Percentiles rank a stretch among this genome's conserved stretches.
Evolutionary conservation across 1,140 invertebrate species (phyloP).

Genomic region (Drosophila pseudoananassae): DNA sequence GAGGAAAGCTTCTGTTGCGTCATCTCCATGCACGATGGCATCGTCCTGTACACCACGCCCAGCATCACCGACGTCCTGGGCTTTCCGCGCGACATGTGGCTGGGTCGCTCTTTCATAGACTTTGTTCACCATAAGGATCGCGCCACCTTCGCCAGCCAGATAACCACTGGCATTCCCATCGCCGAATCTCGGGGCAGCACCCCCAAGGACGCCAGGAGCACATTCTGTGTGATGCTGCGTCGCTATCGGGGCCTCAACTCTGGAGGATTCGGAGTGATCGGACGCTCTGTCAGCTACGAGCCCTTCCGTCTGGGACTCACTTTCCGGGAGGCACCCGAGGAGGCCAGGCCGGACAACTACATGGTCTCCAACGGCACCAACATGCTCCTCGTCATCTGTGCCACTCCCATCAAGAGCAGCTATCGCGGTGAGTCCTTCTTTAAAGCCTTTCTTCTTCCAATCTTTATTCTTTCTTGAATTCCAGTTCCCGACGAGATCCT

Average conservation of each 20-base stretch:
- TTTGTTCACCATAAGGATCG: slow-evolving; percentile 92
- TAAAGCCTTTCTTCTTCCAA: not conserved
- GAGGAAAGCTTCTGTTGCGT: slow-evolving; percentile 91
- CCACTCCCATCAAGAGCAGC: slow-evolving; percentile 89
- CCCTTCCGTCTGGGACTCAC: slow-evolving; percentile 90
- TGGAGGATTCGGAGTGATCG: slow-evolving; percentile 87
- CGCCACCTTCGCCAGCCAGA: slow-evolving; percentile 86
- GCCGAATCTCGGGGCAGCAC: slow-evolving; percentile 82
- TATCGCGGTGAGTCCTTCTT: slow-evolving; percentile 88
- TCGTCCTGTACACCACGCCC: slow-evolving; percentile 91
- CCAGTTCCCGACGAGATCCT: slow-evolving; percentile 87
- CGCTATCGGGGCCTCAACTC: slow-evolving; percentile 85
- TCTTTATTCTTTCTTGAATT: not conserved
- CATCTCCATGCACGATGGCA: slow-evolving; percentile 92
- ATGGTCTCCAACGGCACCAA: slow-evolving; percentile 76
- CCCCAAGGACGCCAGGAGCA: slow-evolving; percentile 66
- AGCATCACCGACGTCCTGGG: slow-evolving; percentile 89
- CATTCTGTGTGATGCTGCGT: slow-evolving; percentile 83
- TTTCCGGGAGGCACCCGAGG: slow-evolving; percentile 87
- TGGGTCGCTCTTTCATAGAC: slow-evolving; percentile 93
- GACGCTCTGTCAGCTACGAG: slow-evolving; percentile 87
- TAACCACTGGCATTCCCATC: slow-evolving; percentile 85
- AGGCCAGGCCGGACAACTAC: slow-evolving; percentile 73
- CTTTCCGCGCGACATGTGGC: slow-evolving; percentile 92
- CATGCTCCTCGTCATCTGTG: slow-evolving; percentile 89